Evolutionary conservation across 2,113 vertebrate genomes (phyloP).

Genomic region (Microcebus lehilahytsara): DNA sequence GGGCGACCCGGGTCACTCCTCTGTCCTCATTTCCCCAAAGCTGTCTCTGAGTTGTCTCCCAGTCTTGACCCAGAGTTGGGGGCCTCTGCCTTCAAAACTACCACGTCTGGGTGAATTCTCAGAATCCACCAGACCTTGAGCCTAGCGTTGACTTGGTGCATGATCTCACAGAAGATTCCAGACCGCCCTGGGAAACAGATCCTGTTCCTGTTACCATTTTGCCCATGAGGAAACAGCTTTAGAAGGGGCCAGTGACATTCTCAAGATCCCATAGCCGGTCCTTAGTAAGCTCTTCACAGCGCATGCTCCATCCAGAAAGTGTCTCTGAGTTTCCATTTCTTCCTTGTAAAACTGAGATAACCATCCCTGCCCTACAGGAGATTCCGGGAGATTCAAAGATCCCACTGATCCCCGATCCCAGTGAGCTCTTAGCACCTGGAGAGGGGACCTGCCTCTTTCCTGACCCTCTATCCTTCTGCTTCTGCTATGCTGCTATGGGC

Average conservation of each 20-base stretch:
- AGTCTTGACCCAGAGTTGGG: not conserved
- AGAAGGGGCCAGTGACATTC: not conserved
- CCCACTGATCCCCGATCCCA: accelerated
- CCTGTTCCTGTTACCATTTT: not conserved
- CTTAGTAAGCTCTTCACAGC: not conserved
- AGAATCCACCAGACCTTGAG: not conserved
- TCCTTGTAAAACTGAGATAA: not conserved
- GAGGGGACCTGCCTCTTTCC: not conserved
- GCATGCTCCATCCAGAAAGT: not conserved
- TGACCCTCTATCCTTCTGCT: not conserved
- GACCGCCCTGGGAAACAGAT: not conserved
- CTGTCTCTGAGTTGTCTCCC: not conserved
- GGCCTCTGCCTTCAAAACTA: not conserved
- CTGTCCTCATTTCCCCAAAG: not conserved
- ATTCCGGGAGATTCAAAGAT: not conserved
- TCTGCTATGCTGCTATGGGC: not conserved
- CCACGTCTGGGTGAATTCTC: not conserved
- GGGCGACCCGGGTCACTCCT: not conserved
- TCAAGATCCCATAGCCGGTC: not conserved
- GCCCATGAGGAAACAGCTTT: not conserved
- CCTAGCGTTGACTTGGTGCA: not conserved
- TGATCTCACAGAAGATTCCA: not conserved
- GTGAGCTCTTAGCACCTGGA: not conserved
- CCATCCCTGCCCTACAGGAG: not conserved
- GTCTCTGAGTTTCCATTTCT: not conserved